A percentile compares a stretch with the other conserved stretches of the same genome.
These are phyloP conservation scores for Thomomys bottae DNA, from an alignment of 2,113 vertebrate genomes.

Conservation along the genomic window DNA sequence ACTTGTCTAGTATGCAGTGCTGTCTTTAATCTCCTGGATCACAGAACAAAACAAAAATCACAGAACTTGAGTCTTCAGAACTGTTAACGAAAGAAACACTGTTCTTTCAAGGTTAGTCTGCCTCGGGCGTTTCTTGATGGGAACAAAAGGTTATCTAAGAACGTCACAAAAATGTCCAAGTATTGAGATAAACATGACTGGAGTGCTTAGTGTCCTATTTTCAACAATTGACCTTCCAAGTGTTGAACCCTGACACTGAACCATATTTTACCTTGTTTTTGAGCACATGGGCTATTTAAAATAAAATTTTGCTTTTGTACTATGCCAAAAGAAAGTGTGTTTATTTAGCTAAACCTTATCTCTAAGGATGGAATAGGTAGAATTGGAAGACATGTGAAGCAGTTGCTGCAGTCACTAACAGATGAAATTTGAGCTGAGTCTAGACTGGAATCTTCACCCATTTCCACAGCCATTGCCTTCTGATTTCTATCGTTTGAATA, in stretches of 20 bases:
- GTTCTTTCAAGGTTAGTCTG: not conserved
- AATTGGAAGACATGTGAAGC: not conserved
- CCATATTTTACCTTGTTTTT: constrained; percentile 6
- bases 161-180: not conserved
- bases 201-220: not conserved
- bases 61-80: not conserved
- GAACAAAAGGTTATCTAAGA: not conserved
- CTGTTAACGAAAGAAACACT: not conserved
- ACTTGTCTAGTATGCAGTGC: not conserved
- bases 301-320: not conserved
- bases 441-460: not conserved
- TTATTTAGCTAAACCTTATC: not conserved
- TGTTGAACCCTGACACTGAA: not conserved
- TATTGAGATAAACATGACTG: not conserved
- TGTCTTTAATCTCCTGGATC: not conserved
- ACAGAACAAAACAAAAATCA: not conserved
- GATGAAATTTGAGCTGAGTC: not conserved
- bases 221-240: not conserved
- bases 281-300: not conserved
- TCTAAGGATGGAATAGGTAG: not conserved
- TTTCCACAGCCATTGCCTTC: not conserved
- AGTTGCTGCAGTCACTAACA: not conserved
- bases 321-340: not conserved
- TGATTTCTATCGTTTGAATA: not conserved
- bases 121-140: not conserved